Percentiles rank a stretch among this genome's conserved stretches.
These are phyloP conservation scores for Antheraea mylitta DNA, from an alignment of 1,140 invertebrate genomes.

Conservation along the genomic window DNA sequence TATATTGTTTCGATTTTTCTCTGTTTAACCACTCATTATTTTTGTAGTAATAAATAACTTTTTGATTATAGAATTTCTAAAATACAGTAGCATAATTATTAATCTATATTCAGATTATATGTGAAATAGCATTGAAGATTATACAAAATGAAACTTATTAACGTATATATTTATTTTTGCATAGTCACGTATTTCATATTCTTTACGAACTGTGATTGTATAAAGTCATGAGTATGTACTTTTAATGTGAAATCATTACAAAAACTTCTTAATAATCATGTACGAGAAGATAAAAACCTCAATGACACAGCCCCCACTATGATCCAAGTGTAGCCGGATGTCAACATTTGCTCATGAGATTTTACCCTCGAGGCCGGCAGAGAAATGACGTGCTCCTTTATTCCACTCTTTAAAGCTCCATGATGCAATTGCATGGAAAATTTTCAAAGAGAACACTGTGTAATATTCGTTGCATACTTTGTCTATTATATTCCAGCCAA, in stretches of 20 bases:
- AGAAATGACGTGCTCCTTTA: slow-evolving; percentile 59
- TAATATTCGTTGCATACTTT: neutral
- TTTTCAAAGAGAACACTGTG: slow-evolving; percentile 39
- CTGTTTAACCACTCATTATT: no score
- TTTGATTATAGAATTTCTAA: no score
- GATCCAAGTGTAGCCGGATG: slow-evolving; percentile 48
- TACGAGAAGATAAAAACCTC: neutral
- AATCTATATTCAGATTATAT: no score
- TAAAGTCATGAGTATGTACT: no score
- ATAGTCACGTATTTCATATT: no score
- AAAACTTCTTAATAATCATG: neutral
- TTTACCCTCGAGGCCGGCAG: slow-evolving; percentile 43
- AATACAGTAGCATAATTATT: no score
- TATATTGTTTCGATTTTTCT: no score
- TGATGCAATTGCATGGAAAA: slow-evolving; percentile 50
- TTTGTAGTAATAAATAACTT: no score
- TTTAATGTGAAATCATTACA: neutral
- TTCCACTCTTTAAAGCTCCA: slow-evolving; percentile 39
- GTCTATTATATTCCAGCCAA: neutral
- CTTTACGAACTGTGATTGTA: no score
- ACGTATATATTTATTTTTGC: no score
- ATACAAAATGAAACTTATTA: no score
- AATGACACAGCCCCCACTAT: slow-evolving; percentile 24
- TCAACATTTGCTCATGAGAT: slow-evolving; percentile 64
- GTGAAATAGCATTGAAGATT: no score